Conservation (phyloP, 37 sponge, comb jelly and placozoan genomes). For the Beroe forskalii region DNA sequence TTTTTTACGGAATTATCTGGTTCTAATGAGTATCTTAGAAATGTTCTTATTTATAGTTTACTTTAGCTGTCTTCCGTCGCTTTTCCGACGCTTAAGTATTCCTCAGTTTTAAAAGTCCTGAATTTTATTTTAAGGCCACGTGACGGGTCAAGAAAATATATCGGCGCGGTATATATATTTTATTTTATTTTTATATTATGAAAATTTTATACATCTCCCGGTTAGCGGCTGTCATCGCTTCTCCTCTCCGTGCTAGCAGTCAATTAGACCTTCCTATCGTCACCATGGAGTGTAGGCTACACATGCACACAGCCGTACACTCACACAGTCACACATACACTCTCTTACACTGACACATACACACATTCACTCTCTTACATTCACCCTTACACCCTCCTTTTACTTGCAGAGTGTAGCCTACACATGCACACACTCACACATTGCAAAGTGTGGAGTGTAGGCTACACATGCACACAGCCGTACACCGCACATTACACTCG, state of each 20-base stretch:
- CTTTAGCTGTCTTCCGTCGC: no score
- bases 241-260: neutral
- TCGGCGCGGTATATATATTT: no score
- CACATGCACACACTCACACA: constrained; percentile 1
- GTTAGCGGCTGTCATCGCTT: neutral
- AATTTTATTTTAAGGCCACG: neutral
- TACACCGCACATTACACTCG: neutral
- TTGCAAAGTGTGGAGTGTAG: neutral
- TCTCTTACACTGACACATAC: neutral
- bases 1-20: no score
- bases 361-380: neutral
- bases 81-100: no score
- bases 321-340: neutral
- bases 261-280: neutral
- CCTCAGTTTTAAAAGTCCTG: neutral
- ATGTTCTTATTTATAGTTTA: no score
- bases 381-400: no score
- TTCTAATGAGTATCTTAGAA: no score
- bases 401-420: neutral
- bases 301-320: neutral
- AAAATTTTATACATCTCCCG: no score
- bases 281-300: neutral
- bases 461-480: neutral
- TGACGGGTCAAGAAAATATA: neutral
- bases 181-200: no score